A percentile compares a stretch with the other conserved stretches of the same genome.
Evolutionary conservation across 2,888 invertebrate genomes (phyloP).

Genomic region (Portevinia maculata): DNA sequence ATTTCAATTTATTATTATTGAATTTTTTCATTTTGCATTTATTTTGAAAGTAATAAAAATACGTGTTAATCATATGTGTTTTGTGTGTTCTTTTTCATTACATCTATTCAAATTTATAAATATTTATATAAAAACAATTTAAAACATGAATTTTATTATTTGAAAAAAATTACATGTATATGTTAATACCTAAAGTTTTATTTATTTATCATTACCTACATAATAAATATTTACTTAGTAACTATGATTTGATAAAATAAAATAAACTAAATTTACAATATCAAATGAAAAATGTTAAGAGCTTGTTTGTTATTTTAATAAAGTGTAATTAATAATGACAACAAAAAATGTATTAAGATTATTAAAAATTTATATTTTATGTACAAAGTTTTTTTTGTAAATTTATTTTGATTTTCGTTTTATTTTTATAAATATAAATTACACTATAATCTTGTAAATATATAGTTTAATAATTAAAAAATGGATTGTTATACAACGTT

Average conservation of each 20-base stretch:
- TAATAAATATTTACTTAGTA: conserved; percentile 56
- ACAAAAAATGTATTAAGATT: conserved; percentile 21
- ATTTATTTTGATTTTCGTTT: conserved; percentile 52
- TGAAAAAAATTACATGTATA: conserved; percentile 53
- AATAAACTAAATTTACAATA: conserved; percentile 31
- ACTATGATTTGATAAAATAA: conserved; percentile 20
- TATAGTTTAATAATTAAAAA: conserved; percentile 39
- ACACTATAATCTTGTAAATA: conserved; percentile 15
- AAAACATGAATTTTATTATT: conserved; percentile 44
- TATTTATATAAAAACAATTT: conserved; percentile 42
- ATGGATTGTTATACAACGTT: conserved; percentile 57
- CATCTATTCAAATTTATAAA: conserved; percentile 53
- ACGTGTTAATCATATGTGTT: conserved; percentile 67
- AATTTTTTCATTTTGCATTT: conserved; percentile 43
- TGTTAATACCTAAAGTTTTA: conserved; percentile 48
- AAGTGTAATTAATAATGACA: conserved; percentile 36
- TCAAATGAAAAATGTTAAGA: conserved; percentile 9
- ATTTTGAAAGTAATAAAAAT: conserved; percentile 71
- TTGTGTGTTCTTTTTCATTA: conserved; percentile 39
- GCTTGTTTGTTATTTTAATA: not conserved
- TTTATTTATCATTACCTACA: conserved; percentile 63
- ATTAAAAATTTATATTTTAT: conserved; percentile 36
- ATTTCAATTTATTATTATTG: conserved; percentile 10
- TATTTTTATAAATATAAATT: conserved; percentile 26
- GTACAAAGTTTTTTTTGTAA: conserved; percentile 57